A percentile compares a stretch with the other conserved stretches of the same genome.
Evolutionary conservation across 2,113 vertebrate species (phyloP).

Genomic region (Rhinolophus sinicus): DNA sequence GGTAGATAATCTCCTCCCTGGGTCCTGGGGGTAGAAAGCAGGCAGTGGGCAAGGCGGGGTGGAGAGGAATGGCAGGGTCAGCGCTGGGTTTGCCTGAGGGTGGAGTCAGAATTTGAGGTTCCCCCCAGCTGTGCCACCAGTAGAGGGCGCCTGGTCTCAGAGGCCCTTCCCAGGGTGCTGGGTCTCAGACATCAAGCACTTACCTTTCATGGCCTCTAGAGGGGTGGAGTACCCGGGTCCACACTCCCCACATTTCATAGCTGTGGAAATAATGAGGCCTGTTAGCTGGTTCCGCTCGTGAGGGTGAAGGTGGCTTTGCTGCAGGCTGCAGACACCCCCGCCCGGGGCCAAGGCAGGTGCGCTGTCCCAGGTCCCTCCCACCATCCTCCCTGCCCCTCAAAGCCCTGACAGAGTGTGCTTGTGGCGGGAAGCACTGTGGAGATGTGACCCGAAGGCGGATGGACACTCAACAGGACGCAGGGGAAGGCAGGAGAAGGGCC

Average conservation of each 20-base stretch:
- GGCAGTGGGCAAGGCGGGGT: neutral
- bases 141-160: neutral
- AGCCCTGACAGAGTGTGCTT: neutral
- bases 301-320: neutral
- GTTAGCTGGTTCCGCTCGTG: no score
- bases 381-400: neutral
- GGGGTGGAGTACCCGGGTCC: slow-evolving; percentile 93
- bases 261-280: slow-evolving; percentile 71
- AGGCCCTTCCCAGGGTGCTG: neutral
- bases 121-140: accelerated
- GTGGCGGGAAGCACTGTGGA: neutral
- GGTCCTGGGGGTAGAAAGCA: slow-evolving; percentile 84
- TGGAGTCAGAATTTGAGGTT: neutral
- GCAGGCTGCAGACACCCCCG: accelerated
- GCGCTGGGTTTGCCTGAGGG: neutral
- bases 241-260: slow-evolving; percentile 86
- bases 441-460: neutral
- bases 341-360: neutral
- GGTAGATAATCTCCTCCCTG: slow-evolving; percentile 92
- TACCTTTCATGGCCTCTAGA: slow-evolving; percentile 95
- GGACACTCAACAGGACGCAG: neutral
- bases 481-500: neutral
- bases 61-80: neutral
- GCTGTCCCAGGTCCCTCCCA: neutral
- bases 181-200: neutral